phyloP scores from a whole-genome alignment of 2,113 vertebrate genomes.

The Pseudorectes ferrugineus region DNA sequence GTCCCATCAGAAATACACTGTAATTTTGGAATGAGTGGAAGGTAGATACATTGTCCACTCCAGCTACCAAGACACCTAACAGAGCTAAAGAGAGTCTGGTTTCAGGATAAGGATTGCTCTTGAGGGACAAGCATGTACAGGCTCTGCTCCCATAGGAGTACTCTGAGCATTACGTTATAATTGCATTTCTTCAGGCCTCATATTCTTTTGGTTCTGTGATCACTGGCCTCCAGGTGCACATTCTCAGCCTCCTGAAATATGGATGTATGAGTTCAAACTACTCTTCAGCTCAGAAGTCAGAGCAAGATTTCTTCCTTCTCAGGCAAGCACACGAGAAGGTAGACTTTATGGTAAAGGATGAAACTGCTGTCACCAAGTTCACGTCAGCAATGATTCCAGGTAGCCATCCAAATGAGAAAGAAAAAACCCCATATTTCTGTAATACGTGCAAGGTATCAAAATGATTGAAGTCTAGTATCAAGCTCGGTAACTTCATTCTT shows the following conservation, averaged over 20 bases:
- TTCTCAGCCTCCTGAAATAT: background rate
- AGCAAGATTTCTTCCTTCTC: background rate
- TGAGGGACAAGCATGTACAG: rapidly evolving
- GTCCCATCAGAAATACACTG: background rate
- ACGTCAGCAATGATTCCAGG: background rate
- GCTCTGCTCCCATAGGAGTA: background rate
- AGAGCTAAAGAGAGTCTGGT: background rate
- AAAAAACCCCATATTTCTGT: rapidly evolving
- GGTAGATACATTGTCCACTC: background rate
- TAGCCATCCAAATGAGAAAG: background rate
- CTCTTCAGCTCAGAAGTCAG: background rate
- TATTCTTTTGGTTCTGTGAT: background rate
- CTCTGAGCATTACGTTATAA: background rate
- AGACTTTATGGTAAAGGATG: background rate
- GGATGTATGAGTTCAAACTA: background rate
- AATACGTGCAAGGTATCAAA: background rate
- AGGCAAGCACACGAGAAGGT: background rate
- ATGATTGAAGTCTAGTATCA: background rate
- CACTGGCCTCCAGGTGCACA: background rate
- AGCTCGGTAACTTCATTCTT: background rate
- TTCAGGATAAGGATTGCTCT: background rate
- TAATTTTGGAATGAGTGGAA: background rate
- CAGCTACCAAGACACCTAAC: background rate
- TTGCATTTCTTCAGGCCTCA: background rate
- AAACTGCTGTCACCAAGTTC: background rate